Evolutionary conservation across 2,888 invertebrate species (phyloP).

Genomic region (Drosophila pseudotakahashii): DNA sequence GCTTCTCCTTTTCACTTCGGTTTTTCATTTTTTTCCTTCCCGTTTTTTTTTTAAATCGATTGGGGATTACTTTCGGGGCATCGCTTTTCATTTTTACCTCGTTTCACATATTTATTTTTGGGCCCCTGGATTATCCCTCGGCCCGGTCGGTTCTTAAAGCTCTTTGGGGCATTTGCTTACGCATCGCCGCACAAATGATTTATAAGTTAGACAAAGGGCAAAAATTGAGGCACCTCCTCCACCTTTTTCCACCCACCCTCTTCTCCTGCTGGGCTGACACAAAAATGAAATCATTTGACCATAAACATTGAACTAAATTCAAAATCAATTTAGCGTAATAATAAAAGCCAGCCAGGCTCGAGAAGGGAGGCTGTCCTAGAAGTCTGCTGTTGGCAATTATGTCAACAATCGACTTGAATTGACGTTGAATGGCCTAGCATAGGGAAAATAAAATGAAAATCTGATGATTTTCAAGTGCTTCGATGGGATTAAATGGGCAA

Average conservation of each 20-base stretch:
- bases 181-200: conserved; percentile 75
- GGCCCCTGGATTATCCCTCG: conserved; percentile 52
- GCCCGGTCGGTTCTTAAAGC: conserved; percentile 43
- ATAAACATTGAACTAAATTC: conserved; percentile 82
- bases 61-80: conserved; percentile 71
- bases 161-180: conserved; percentile 55
- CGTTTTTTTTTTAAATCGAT: conserved; percentile 61
- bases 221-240: conserved; percentile 52
- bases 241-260: conserved; percentile 1
- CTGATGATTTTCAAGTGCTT: conserved; percentile 14
- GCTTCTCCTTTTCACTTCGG: conserved; percentile 25
- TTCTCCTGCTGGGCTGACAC: too few species aligned
- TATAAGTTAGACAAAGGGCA: conserved; percentile 68
- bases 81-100: conserved; percentile 75
- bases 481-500: conserved; percentile 14
- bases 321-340: conserved; percentile 81
- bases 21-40: neutral
- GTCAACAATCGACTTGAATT: conserved; percentile 53
- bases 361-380: conserved; percentile 15
- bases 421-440: conserved; percentile 21
- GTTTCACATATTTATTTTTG: conserved; percentile 70
- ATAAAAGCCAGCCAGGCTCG: conserved; percentile 67
- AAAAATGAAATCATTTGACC: conserved; percentile 81
- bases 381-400: conserved; percentile 53
- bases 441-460: conserved; percentile 17